Conservation (phyloP, 2,888 invertebrate species). For the Loripinus fragilis region DNA sequence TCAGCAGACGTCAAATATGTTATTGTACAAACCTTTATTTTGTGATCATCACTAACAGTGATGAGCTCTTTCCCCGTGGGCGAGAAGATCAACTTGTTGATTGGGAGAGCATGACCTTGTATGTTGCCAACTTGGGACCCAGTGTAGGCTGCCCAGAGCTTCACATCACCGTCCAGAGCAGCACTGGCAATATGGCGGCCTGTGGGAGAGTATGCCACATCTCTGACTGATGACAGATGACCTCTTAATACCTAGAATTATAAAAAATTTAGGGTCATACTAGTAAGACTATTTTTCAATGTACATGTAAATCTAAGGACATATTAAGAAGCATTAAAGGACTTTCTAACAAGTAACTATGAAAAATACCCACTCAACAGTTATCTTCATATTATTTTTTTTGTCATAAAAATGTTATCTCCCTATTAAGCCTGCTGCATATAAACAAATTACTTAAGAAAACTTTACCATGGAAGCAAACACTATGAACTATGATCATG, state of each 20-base stretch:
- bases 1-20: too few species aligned
- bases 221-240: conserved; percentile 80
- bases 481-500: too few species aligned
- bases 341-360: too few species aligned
- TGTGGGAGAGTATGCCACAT: conserved; percentile 80
- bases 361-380: too few species aligned
- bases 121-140: conserved; percentile 81
- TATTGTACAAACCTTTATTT: conserved; percentile 76
- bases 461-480: too few species aligned
- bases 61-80: conserved; percentile 79
- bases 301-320: too few species aligned
- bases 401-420: too few species aligned
- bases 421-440: too few species aligned
- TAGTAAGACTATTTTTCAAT: too few species aligned
- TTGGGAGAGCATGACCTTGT: conserved; percentile 79
- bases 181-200: conserved; percentile 82
- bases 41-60: conserved; percentile 82
- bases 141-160: conserved; percentile 81
- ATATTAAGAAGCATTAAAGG: too few species aligned
- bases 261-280: neutral
- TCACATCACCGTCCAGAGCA: conserved; percentile 82
- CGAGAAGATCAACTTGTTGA: conserved; percentile 80
- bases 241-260: conserved; percentile 80
- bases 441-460: too few species aligned
- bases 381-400: neutral